Conservation (phyloP, 2,113 vertebrate genomes). For the Cyanistes caeruleus region DNA sequence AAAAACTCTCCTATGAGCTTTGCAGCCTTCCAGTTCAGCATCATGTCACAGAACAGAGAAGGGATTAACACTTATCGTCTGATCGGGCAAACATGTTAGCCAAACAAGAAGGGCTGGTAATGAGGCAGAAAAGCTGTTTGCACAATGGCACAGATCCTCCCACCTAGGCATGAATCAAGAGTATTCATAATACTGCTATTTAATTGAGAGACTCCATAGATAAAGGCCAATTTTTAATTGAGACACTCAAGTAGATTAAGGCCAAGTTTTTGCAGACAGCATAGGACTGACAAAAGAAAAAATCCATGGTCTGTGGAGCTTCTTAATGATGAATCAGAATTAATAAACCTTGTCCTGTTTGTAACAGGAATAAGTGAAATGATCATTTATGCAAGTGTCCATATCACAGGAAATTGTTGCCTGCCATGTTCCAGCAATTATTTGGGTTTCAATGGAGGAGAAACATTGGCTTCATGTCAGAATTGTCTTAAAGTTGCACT, state of each 20-base stretch:
- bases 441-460: not conserved
- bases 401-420: not conserved
- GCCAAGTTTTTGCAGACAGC: not conserved
- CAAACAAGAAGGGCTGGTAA: slow-evolving; percentile 25
- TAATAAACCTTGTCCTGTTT: not conserved
- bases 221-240: not conserved
- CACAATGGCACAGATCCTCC: not conserved
- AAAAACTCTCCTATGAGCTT: not conserved
- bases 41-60: not conserved
- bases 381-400: not conserved
- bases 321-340: not conserved
- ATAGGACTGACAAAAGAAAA: not conserved
- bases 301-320: not conserved
- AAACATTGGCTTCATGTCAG: not conserved
- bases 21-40: not conserved
- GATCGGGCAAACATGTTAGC: not conserved
- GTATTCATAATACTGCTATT: not conserved
- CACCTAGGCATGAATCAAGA: not conserved
- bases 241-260: not conserved
- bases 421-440: not conserved
- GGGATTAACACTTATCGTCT: not conserved
- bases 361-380: not conserved
- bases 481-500: not conserved
- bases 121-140: slow-evolving; percentile 19
- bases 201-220: not conserved